These are phyloP conservation scores for Pteropus alecto DNA, from an alignment of 2,113 vertebrate genomes.

Conservation along the genomic window DNA sequence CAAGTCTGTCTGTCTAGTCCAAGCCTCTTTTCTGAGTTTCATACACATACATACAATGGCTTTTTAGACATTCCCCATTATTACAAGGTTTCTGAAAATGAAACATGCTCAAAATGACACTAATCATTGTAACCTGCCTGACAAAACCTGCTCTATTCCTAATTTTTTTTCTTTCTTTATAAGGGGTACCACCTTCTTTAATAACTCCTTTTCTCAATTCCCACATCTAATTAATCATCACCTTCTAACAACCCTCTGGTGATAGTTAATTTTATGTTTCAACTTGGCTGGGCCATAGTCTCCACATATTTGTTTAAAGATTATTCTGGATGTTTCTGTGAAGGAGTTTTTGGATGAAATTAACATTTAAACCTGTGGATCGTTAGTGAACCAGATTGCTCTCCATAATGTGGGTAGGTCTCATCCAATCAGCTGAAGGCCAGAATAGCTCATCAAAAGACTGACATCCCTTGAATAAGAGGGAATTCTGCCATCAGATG, in stretches of 20 bases:
- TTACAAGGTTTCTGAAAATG: background rate
- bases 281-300: background rate
- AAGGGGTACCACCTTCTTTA: background rate
- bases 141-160: background rate
- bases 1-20: background rate
- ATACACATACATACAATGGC: background rate
- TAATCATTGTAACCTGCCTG: background rate
- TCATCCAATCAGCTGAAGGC: background rate
- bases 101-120: background rate
- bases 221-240: background rate
- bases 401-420: background rate
- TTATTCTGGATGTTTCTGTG: background rate
- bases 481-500: background rate
- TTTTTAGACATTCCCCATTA: background rate
- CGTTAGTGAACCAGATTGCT: background rate
- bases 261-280: background rate
- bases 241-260: background rate
- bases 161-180: background rate
- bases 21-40: background rate
- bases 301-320: background rate
- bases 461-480: background rate
- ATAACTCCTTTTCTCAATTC: background rate
- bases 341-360: background rate
- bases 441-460: background rate
- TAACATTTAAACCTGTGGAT: background rate